phyloP scores from a whole-genome alignment of 2,113 vertebrate genomes.

The Oryzias woworae region DNA sequence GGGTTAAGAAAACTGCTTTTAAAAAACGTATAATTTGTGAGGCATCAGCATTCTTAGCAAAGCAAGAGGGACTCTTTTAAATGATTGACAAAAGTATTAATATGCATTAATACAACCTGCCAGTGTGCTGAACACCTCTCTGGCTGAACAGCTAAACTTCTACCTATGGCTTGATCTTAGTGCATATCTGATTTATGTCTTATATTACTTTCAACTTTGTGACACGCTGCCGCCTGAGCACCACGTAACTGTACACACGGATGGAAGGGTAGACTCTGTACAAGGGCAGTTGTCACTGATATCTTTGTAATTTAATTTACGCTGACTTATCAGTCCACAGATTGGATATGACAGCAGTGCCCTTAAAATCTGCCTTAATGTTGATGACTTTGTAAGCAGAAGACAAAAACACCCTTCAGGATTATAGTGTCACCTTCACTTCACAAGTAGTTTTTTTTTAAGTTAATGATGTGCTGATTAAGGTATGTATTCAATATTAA shows the following conservation, averaged over 20 bases:
- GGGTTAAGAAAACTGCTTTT: neutral
- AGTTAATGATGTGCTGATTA: conserved; percentile 49
- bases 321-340: conserved; percentile 52
- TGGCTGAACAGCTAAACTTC: conserved; percentile 39
- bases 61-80: neutral
- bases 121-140: conserved; percentile 33
- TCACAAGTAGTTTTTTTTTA: conserved; percentile 20
- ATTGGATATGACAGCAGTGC: conserved; percentile 54
- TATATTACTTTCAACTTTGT: conserved; percentile 34
- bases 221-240: conserved; percentile 30
- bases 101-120: conserved; percentile 27
- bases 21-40: neutral
- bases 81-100: conserved; percentile 33
- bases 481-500: conserved; percentile 57
- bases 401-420: conserved; percentile 25
- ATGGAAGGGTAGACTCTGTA: conserved; percentile 41
- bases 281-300: conserved; percentile 54
- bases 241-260: conserved; percentile 23
- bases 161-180: conserved; percentile 18
- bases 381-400: conserved; percentile 17
- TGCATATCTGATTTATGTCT: conserved; percentile 27
- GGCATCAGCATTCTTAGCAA: neutral
- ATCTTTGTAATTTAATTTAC: conserved; percentile 51
- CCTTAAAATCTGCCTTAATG: conserved; percentile 53
- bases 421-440: conserved; percentile 31